Evolutionary conservation across 2,888 invertebrate species (phyloP), one percentile per base, ranked within the genome.

Genomic region (Scelioninae gen. 2): DNA sequence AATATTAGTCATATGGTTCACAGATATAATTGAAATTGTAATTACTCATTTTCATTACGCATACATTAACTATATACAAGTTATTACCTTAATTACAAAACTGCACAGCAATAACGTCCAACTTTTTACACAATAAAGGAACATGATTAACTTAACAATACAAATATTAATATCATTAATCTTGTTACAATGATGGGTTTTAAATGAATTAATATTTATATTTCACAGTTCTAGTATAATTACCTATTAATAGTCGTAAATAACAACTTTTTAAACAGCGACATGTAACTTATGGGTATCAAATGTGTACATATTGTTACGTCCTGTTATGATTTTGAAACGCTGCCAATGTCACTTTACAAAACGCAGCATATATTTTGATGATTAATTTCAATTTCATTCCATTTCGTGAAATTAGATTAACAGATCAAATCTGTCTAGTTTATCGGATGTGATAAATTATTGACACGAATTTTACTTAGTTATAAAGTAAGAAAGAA

Each of bases 311-410:
- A n/a, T n/a, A n/a, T n/a, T n/a, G n/a, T n/a, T n/a, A n/a, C n/a
- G n/a, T 43, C n/a, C 2, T 16, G 10, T 25, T 48, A 13, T 48
- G 15, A 48, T 31, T 48, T 35, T 52, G 39, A 53, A 53, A 5
- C 7, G 15, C 10, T 53, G 53, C 25, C 53, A 53, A 53, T 39
- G 39, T 53, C 39, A 39, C 25, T 15, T 37, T 53, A 25, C 39
- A 39, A 53, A 39, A 39, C n/a, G 5, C 13, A 5, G 16, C 39
- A 15, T 15, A 53, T 39, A 37, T 37, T 25, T 25, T 25, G 11
- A 48, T 41, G 11, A 61, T 46, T 61, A 61, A 61, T 61, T 31
- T 25, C 50, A 61, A 50, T 50, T 50, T 61, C 3, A 61, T 61
- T 55, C n/a, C 41, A 41, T 28, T 28, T 16, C 15, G 5, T 7